Evolutionary conservation across 1,140 invertebrate genomes (phyloP).

Genomic region (Tetramorium alpestre): DNA sequence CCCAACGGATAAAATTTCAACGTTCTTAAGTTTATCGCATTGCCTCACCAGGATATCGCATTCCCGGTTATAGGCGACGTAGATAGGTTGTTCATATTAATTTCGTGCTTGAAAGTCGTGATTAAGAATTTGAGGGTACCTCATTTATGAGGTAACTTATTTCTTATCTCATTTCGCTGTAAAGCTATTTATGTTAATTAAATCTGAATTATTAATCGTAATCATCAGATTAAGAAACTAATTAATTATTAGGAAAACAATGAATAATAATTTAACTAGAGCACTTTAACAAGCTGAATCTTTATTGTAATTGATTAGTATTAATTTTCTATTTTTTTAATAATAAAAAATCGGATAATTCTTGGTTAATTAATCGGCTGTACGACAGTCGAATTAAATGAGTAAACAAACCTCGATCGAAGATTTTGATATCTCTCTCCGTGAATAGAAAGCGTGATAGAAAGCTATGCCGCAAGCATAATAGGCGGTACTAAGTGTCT

Average conservation of each 20-base stretch:
- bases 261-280: background rate
- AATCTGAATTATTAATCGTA: slow-evolving; percentile 1
- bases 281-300: background rate
- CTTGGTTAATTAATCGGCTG: background rate
- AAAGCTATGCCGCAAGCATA: slow-evolving; percentile 55
- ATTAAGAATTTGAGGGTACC: slow-evolving; percentile 2
- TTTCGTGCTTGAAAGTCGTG: background rate
- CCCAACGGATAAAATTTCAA: slow-evolving; percentile 11
- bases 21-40: background rate
- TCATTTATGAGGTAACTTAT: background rate
- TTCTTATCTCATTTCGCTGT: background rate
- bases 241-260: background rate
- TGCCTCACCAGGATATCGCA: background rate
- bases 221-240: background rate
- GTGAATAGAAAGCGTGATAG: slow-evolving; percentile 61
- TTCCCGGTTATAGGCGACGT: background rate
- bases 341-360: background rate
- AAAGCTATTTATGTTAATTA: slow-evolving; percentile 11
- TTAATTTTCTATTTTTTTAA: background rate
- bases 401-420: slow-evolving; percentile 40
- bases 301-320: background rate
- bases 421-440: slow-evolving; percentile 48
- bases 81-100: background rate
- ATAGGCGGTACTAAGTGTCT: slow-evolving; percentile 45
- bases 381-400: background rate